Conservation (phyloP, 2,113 vertebrate species). For the Polyodon spathula region DNA sequence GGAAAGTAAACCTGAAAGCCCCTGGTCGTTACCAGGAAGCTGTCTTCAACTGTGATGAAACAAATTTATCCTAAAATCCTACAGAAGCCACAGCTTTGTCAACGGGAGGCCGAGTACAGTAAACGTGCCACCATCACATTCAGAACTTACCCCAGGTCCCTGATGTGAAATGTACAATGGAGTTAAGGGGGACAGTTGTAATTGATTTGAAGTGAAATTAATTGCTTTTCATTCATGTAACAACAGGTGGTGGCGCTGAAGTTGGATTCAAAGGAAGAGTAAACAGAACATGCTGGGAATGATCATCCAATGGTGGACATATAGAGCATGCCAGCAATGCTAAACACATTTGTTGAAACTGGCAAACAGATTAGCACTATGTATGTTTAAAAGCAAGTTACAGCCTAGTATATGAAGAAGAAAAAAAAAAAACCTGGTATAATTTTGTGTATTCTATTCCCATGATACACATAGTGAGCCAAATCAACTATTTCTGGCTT, state of each 20-base stretch:
- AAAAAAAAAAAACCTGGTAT: too few species aligned
- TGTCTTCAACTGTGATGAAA: too few species aligned
- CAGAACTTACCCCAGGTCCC: not conserved
- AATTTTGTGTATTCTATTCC: too few species aligned
- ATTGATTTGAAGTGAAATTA: constrained; percentile 7
- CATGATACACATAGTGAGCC: too few species aligned
- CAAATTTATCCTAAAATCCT: too few species aligned
- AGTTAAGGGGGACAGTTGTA: too few species aligned
- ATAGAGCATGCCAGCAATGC: not conserved
- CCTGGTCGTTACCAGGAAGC: too few species aligned
- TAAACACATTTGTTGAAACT: not conserved
- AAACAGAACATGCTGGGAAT: not conserved
- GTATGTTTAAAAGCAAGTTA: too few species aligned
- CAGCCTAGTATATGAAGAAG: too few species aligned
- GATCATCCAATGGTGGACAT: not conserved
- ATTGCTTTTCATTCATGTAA: not conserved
- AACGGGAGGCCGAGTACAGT: not conserved
- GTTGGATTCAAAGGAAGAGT: not conserved
- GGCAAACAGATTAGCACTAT: not conserved
- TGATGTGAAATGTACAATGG: not conserved
- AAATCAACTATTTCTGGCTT: too few species aligned
- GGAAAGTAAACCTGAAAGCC: too few species aligned
- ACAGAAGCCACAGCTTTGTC: too few species aligned
- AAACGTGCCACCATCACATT: not conserved
- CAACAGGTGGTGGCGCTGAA: not conserved